Conservation (phyloP, 37 sponge, comb jelly and placozoan species). For the Axinella damicornis region DNA sequence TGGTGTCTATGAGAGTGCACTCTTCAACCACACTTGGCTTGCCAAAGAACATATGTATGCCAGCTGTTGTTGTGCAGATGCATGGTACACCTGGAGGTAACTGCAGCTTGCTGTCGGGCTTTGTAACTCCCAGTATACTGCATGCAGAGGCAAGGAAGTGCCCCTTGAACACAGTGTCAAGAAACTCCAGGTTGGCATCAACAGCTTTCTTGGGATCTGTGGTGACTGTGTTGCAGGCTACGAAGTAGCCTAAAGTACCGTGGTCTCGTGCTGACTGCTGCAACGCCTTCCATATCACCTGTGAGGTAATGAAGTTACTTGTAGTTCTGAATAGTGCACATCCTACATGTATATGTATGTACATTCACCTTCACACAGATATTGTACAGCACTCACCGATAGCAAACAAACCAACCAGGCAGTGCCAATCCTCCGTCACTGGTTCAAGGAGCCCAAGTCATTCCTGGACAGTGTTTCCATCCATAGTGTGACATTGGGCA, state of each 20-base stretch:
- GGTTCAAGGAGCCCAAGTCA: too few relatives aligned
- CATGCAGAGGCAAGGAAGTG: constrained; percentile 28
- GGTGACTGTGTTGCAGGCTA: background rate
- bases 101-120: background rate
- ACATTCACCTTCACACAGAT: too few relatives aligned
- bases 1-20: constrained; percentile 22
- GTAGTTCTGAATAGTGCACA: background rate
- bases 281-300: constrained; percentile 38
- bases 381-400: too few relatives aligned
- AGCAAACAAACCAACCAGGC: too few relatives aligned
- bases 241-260: constrained; percentile 41
- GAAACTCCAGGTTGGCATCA: constrained; percentile 37
- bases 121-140: constrained; percentile 5
- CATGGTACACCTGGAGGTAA: background rate
- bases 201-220: constrained; percentile 38
- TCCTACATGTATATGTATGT: too few relatives aligned
- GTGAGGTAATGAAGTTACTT: background rate
- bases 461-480: too few relatives aligned
- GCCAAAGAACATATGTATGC: background rate
- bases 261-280: constrained; percentile 28
- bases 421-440: too few relatives aligned
- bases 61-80: constrained; percentile 4
- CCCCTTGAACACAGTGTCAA: constrained; percentile 31
- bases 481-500: too few relatives aligned
- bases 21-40: constrained; percentile 21